A percentile compares a stretch with the other conserved stretches of the same genome.
Evolutionary conservation across 2,113 vertebrate genomes (phyloP).

Genomic region (Rhodinocichla rosea): DNA sequence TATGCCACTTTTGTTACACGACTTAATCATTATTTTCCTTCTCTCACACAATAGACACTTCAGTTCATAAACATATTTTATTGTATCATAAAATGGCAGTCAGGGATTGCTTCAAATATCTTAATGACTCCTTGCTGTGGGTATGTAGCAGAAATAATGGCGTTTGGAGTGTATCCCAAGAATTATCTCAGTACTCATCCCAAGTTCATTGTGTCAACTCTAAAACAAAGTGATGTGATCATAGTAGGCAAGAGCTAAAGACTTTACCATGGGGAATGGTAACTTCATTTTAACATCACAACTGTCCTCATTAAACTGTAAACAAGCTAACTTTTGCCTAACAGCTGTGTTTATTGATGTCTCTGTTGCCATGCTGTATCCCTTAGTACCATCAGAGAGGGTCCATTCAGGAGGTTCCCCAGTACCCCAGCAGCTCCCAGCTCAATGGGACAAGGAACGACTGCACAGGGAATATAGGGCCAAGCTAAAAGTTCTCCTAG

Average conservation of each 20-base stretch:
- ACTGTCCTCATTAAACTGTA: not conserved
- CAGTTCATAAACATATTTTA: not conserved
- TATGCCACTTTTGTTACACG: not conserved
- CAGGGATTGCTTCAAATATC: not conserved
- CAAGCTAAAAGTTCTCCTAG: not conserved
- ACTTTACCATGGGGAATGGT: not conserved
- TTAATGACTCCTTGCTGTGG: not conserved
- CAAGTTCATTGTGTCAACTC: not conserved
- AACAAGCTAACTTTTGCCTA: not conserved
- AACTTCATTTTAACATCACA: not conserved
- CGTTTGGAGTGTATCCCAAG: not conserved
- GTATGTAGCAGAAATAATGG: not conserved
- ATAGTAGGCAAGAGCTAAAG: not conserved
- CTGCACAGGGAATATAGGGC: not conserved
- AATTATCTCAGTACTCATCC: not conserved
- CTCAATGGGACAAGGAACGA: not conserved
- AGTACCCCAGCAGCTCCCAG: not conserved
- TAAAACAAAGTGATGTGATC: not conserved
- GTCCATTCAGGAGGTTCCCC: not conserved
- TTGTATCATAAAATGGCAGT: not conserved
- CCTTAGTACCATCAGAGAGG: not conserved
- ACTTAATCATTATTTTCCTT: not conserved
- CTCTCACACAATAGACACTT: not conserved
- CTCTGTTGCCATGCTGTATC: not conserved
- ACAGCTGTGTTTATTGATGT: not conserved